Conservation (phyloP, 2,113 vertebrate genomes). For the Cromileptes altivelis region DNA sequence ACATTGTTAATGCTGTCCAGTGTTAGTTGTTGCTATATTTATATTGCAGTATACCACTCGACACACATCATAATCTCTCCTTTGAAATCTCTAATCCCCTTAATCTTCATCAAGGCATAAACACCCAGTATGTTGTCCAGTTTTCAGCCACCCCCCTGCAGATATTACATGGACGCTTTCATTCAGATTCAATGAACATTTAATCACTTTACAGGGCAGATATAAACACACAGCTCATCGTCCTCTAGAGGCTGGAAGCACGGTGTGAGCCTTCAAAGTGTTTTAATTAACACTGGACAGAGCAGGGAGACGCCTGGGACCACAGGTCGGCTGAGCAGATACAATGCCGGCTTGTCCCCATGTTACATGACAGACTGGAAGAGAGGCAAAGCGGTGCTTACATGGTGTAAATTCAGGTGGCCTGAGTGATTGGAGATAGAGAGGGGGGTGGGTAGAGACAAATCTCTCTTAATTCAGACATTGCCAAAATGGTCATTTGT, state of each 20-base stretch:
- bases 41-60: constrained; percentile 10
- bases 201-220: constrained; percentile 53
- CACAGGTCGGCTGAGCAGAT: constrained; percentile 30
- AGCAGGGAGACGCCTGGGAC: background rate
- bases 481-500: constrained; percentile 82
- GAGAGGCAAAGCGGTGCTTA: constrained; percentile 29
- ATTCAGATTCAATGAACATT: constrained; percentile 67
- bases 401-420: constrained; percentile 57
- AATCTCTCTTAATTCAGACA: constrained; percentile 77
- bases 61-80: constrained; percentile 47
- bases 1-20: background rate
- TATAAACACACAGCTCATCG: constrained; percentile 35
- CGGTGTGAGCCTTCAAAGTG: constrained; percentile 22
- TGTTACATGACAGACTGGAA: constrained; percentile 39
- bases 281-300: constrained; percentile 37
- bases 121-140: constrained; percentile 52
- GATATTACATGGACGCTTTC: constrained; percentile 46
- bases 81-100: constrained; percentile 59
- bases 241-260: constrained; percentile 11
- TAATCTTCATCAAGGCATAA: constrained; percentile 59
- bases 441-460: constrained; percentile 26
- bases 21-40: constrained; percentile 26
- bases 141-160: constrained; percentile 48
- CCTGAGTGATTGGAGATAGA: constrained; percentile 40
- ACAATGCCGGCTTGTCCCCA: constrained; percentile 46